A percentile compares a stretch with the other conserved stretches of the same genome.
Conservation (phyloP, 1,140 invertebrate species). For the Tetramorium parvispinum region DNA sequence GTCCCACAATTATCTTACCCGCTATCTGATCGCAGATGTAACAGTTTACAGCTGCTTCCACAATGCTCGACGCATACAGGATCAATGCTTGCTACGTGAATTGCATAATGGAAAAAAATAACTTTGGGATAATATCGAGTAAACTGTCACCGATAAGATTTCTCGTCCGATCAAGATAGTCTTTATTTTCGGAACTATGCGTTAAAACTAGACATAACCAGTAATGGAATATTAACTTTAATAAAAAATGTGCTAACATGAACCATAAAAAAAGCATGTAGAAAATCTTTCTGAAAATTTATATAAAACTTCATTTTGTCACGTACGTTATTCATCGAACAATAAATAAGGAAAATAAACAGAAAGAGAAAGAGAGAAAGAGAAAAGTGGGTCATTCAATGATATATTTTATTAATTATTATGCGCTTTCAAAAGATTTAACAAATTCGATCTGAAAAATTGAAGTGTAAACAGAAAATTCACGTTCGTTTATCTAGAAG, state of each 20-base stretch:
- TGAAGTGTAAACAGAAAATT: not conserved
- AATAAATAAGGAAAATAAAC: not conserved
- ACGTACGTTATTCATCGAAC: not conserved
- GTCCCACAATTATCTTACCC: constrained; percentile 14
- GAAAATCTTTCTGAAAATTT: not conserved
- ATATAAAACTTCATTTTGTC: not conserved
- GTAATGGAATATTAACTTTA: not conserved
- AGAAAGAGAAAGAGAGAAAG: too few relatives aligned
- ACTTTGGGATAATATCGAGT: not conserved
- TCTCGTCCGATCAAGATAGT: not conserved
- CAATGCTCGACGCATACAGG: not conserved
- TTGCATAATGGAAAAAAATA: constrained; percentile 18
- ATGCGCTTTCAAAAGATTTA: not conserved
- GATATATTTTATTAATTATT: not conserved
- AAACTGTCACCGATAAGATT: constrained; percentile 44
- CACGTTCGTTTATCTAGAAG: not conserved
- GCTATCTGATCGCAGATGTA: constrained; percentile 19
- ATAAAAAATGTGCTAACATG: not conserved
- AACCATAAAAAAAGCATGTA: not conserved
- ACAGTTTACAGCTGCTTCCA: constrained; percentile 31
- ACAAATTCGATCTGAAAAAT: not conserved
- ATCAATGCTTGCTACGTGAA: constrained; percentile 15
- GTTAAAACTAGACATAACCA: constrained; percentile 1
- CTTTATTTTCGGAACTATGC: not conserved
- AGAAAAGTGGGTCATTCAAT: not conserved